A percentile compares a stretch with the other conserved stretches of the same genome.
These are phyloP conservation scores for Dromococcyx pavoninus DNA, from an alignment of 2,797 vertebrate species.

Conservation along the genomic window DNA sequence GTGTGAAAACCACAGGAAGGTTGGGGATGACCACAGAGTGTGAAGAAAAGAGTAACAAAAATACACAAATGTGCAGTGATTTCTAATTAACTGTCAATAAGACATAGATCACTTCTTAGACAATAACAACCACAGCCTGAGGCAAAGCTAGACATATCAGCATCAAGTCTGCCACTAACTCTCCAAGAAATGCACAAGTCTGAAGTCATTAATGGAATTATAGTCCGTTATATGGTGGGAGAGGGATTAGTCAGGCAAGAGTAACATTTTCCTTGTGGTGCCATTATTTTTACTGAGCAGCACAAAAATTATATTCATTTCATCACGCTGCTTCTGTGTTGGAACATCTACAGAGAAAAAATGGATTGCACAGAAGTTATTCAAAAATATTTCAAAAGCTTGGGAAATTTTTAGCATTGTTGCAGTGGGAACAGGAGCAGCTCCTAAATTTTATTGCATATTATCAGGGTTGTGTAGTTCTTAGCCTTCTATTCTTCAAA, in stretches of 20 bases:
- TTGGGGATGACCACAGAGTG: neutral
- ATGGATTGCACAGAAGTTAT: neutral
- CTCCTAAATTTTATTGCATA: neutral
- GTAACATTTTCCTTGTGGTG: neutral
- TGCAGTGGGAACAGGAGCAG: neutral
- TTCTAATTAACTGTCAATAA: neutral
- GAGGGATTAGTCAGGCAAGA: neutral
- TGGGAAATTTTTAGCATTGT: neutral
- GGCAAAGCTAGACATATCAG: neutral
- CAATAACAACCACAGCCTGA: neutral
- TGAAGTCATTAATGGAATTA: conserved; percentile 1
- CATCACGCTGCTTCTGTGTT: neutral
- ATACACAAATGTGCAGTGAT: neutral
- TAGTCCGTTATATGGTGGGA: neutral
- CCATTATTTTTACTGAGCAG: neutral
- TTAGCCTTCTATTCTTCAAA: conserved; percentile 11
- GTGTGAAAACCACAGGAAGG: neutral
- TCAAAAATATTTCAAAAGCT: neutral
- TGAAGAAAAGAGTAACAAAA: neutral
- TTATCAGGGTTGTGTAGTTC: neutral
- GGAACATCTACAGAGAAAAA: neutral
- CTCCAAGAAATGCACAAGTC: neutral
- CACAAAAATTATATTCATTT: neutral
- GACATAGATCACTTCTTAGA: neutral
- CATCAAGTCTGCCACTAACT: neutral